Conservation (phyloP, 2,888 invertebrate species). For the Ametastegia equiseti region DNA sequence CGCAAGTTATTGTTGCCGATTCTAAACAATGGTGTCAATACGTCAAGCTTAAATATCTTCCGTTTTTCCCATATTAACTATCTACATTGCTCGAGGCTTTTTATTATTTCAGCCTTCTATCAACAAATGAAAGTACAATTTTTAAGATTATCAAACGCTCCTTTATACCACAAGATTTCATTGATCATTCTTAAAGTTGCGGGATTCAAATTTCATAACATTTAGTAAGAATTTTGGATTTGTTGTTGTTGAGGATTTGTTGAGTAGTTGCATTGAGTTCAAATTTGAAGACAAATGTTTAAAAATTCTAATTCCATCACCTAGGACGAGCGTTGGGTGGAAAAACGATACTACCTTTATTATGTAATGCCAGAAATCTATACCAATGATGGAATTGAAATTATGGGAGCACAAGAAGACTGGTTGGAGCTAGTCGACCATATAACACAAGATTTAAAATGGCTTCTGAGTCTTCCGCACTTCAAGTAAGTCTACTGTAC, state of each 20-base stretch:
- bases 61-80: neutral
- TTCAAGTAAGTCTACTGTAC: conserved; percentile 77
- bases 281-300: conserved; percentile 5
- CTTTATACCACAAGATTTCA: too few species aligned
- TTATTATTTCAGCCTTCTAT: neutral
- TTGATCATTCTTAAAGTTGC: too few species aligned
- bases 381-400: conserved; percentile 75
- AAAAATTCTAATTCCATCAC: conserved; percentile 54
- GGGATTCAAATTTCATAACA: neutral
- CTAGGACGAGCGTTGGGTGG: conserved; percentile 80
- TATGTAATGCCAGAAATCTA: conserved; percentile 79
- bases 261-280: conserved; percentile 27
- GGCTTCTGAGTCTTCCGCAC: conserved; percentile 83
- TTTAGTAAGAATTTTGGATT: too few species aligned
- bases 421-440: conserved; percentile 83
- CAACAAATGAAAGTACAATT: too few species aligned
- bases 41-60: neutral
- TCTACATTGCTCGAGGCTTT: neutral
- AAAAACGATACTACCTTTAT: conserved; percentile 78
- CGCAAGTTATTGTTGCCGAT: neutral
- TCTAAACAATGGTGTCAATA: conserved; percentile 50
- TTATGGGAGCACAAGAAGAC: conserved; percentile 80
- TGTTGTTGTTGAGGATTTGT: too few species aligned
- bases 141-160: too few species aligned
- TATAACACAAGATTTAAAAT: conserved; percentile 83